Evolutionary conservation across 2,113 vertebrate species (phyloP).

Genomic region (Oryctolagus cuniculus): mOryCun1.1 NC_091434.1:58521501-58522000

Average conservation of each 20-base stretch:
- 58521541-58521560: neutral
- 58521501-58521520: slow-evolving; percentile 95
- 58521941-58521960: neutral
- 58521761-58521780: neutral
- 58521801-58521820: neutral
- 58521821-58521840: neutral
- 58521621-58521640: slow-evolving; percentile 97
- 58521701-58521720: slow-evolving; percentile 96
- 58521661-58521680: slow-evolving; percentile 99
- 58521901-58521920: neutral
- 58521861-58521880: neutral
- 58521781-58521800: neutral
- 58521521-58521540: slow-evolving; percentile 66
- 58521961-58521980: neutral
- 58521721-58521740: slow-evolving; percentile 99
- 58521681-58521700: slow-evolving; percentile 94
- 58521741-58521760: slow-evolving; percentile 74
- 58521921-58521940: slow-evolving; percentile 22
- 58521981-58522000: neutral
- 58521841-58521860: neutral
- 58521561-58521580: slow-evolving; percentile 34
- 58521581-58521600: slow-evolving; percentile 79
- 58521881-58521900: slow-evolving; percentile 37
- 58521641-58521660: slow-evolving; percentile 96
- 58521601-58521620: slow-evolving; percentile 91